Conservation (phyloP, 2,113 vertebrate genomes). For the Platichthys stellatus region DNA sequence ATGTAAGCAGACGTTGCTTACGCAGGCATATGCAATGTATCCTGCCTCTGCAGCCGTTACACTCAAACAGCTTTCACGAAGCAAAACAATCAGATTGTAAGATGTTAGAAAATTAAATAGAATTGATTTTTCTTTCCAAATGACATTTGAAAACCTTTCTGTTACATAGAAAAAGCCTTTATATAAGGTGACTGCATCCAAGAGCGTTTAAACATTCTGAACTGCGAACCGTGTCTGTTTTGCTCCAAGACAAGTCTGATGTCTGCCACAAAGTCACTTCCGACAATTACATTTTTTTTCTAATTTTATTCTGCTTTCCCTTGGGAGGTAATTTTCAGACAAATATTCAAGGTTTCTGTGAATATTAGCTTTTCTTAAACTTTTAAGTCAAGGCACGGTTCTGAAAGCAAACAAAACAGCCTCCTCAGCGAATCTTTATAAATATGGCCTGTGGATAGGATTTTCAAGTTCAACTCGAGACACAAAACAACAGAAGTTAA, state of each 20-base stretch:
- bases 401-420: constrained; percentile 24
- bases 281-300: constrained; percentile 10
- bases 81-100: background rate
- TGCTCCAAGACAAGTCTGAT: background rate
- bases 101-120: background rate
- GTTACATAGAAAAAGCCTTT: too few species aligned
- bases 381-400: background rate
- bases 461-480: background rate
- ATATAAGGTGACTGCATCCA: too few species aligned
- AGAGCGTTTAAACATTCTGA: too few species aligned
- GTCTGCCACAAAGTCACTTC: constrained; percentile 6
- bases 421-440: background rate
- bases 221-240: too few species aligned
- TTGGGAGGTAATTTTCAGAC: background rate
- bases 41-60: background rate
- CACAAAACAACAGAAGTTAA: constrained; percentile 2
- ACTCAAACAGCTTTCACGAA: background rate
- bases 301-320: background rate
- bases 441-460: constrained; percentile 1
- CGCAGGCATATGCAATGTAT: background rate
- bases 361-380: constrained; percentile 3
- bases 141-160: background rate
- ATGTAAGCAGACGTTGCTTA: constrained; percentile 18
- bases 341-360: background rate
- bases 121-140: background rate